Evolutionary conservation across 2,113 vertebrate genomes (phyloP).

Genomic region (Candoia aspera): DNA sequence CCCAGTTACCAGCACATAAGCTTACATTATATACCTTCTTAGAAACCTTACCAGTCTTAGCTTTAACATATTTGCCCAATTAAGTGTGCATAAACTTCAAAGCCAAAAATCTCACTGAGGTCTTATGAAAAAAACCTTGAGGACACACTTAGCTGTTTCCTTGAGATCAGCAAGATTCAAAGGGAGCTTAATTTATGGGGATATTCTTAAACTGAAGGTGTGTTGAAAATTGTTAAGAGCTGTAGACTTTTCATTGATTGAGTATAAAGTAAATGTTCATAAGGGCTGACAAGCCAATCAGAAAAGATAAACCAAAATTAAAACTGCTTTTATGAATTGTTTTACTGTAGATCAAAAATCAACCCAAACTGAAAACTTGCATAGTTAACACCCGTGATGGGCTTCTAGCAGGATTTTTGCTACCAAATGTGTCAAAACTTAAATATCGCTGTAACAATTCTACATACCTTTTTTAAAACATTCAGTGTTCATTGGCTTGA

Average conservation of each 20-base stretch:
- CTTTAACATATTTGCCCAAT: not conserved
- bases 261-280: not conserved
- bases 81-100: not conserved
- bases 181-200: not conserved
- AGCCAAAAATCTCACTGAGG: not conserved
- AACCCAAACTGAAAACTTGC: not conserved
- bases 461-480: constrained; percentile 9
- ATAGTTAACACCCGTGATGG: not conserved
- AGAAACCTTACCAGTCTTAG: not conserved
- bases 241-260: not conserved
- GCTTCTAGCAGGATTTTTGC: not conserved
- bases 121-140: not conserved
- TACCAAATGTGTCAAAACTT: not conserved
- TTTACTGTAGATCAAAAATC: not conserved
- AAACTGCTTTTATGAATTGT: not conserved
- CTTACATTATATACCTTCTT: not conserved
- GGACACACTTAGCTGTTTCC: not conserved
- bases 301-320: not conserved
- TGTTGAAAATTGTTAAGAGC: not conserved
- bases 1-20: not conserved
- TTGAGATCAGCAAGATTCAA: not conserved
- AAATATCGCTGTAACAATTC: not conserved
- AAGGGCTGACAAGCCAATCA: not conserved
- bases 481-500: not conserved
- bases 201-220: not conserved